Evolutionary conservation across 2,888 invertebrate species (phyloP).

Genomic region (Hydroisotoma schaefferi): DNA sequence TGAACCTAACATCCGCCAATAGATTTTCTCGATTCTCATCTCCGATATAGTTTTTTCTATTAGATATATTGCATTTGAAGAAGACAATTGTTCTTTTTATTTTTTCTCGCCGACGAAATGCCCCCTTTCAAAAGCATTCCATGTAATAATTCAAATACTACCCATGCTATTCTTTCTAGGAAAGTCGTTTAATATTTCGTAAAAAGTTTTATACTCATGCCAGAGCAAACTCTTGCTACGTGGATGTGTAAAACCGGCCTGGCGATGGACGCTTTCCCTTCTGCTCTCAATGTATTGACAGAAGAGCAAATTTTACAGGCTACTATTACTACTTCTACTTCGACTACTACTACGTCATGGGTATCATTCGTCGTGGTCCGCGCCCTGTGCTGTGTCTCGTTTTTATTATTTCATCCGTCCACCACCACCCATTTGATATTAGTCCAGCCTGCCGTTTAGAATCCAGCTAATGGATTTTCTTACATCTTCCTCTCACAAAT

Average conservation of each 20-base stretch:
- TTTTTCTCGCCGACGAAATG: constrained; percentile 40
- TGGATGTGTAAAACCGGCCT: too few relatives aligned
- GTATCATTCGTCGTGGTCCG: constrained; percentile 12
- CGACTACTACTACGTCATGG: constrained; percentile 5
- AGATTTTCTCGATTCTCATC: constrained; percentile 21
- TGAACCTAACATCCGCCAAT: constrained; percentile 41
- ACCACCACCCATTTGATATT: constrained; percentile 11
- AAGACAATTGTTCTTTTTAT: constrained; percentile 47
- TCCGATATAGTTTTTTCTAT: background rate
- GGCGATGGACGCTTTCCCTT: constrained; percentile 21
- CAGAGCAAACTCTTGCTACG: too few relatives aligned
- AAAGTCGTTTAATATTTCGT: constrained; percentile 31
- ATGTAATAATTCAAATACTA: constrained; percentile 47
- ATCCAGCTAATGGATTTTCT: constrained; percentile 38
- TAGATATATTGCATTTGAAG: constrained; percentile 10
- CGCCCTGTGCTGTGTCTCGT: constrained; percentile 6
- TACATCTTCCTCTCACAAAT: constrained; percentile 36
- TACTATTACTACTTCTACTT: too few relatives aligned
- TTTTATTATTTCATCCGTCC: constrained; percentile 7
- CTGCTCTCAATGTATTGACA: background rate
- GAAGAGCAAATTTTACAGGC: too few relatives aligned
- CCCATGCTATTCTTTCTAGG: constrained; percentile 23
- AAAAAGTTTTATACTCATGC: constrained; percentile 36
- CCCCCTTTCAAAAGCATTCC: constrained; percentile 48
- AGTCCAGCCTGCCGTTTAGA: constrained; percentile 9